These are phyloP conservation scores for Pemphigus obesinymphae DNA, from an alignment of 1,140 invertebrate genomes.

Conservation along the genomic window DNA sequence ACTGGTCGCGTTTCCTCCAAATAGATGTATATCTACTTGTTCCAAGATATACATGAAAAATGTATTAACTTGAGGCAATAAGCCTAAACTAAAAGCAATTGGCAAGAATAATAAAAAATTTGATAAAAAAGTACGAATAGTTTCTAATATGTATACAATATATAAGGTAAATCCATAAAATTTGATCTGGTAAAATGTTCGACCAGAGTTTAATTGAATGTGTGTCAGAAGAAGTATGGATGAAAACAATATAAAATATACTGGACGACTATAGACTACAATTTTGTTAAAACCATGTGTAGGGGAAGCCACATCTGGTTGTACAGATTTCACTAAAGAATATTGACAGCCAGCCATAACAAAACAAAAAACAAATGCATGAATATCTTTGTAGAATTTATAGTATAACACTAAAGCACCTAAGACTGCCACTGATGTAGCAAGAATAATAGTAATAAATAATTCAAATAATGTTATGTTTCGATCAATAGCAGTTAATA, in stretches of 20 bases:
- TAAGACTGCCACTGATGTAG: slow-evolving; percentile 77
- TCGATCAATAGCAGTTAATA: slow-evolving; percentile 88
- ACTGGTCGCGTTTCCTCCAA: slow-evolving; percentile 93
- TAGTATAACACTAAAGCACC: slow-evolving; percentile 78
- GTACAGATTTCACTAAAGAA: slow-evolving; percentile 95
- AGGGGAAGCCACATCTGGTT: slow-evolving; percentile 96
- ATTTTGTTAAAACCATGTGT: slow-evolving; percentile 97
- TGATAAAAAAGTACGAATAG: slow-evolving; percentile 67
- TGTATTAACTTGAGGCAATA: slow-evolving; percentile 96
- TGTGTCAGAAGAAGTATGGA: slow-evolving; percentile 68
- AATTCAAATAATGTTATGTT: slow-evolving; percentile 83
- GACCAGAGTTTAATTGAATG: slow-evolving; percentile 53
- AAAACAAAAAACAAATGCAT: slow-evolving; percentile 92
- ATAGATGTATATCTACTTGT: slow-evolving; percentile 94
- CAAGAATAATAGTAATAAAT: slow-evolving; percentile 76
- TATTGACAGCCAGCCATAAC: slow-evolving; percentile 96
- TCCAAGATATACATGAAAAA: slow-evolving; percentile 92
- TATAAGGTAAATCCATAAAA: slow-evolving; percentile 75
- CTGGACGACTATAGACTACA: slow-evolving; percentile 86
- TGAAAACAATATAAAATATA: slow-evolving; percentile 90
- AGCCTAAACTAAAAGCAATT: slow-evolving; percentile 84
- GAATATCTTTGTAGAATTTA: slow-evolving; percentile 86
- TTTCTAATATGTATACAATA: slow-evolving; percentile 61
- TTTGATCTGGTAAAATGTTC: slow-evolving; percentile 53
- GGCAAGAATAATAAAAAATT: slow-evolving; percentile 87